Conservation (phyloP, 2,113 vertebrate species). For the Sialia sialis region DNA sequence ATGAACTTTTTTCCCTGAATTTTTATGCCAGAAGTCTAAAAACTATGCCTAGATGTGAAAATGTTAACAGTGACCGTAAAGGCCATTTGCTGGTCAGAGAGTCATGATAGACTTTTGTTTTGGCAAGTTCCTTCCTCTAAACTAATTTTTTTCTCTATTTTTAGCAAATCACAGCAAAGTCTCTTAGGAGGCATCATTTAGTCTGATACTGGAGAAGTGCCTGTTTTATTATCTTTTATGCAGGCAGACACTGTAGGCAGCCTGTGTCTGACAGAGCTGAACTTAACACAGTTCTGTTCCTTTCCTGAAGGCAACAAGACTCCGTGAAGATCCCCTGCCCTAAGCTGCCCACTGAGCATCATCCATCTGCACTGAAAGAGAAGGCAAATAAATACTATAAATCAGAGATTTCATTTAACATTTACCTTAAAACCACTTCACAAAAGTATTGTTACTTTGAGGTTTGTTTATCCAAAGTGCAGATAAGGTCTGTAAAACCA, state of each 20-base stretch:
- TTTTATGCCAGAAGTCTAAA: not conserved
- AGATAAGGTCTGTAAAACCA: not conserved
- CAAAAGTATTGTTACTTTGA: not conserved
- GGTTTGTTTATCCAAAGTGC: not conserved
- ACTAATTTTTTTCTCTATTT: not conserved
- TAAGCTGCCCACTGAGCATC: not conserved
- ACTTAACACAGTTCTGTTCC: not conserved
- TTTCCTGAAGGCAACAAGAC: not conserved
- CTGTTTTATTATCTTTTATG: slow-evolving; percentile 29
- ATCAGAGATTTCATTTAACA: not conserved
- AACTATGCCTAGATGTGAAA: not conserved
- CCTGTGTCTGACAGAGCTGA: not conserved
- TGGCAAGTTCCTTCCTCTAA: not conserved
- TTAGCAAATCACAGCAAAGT: slow-evolving; percentile 2
- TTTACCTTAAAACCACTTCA: slow-evolving; percentile 2
- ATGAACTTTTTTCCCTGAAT: not conserved
- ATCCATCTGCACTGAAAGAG: not conserved
- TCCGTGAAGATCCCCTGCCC: not conserved
- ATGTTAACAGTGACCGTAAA: not conserved
- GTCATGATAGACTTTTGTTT: not conserved
- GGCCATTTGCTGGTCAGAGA: not conserved
- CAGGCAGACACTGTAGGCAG: not conserved
- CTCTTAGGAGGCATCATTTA: not conserved
- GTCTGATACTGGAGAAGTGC: not conserved
- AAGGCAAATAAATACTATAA: not conserved